Evolutionary conservation across 2,113 vertebrate species (phyloP), one percentile per base, ranked within the genome.

Genomic region (Oostethus manadensis): DNA sequence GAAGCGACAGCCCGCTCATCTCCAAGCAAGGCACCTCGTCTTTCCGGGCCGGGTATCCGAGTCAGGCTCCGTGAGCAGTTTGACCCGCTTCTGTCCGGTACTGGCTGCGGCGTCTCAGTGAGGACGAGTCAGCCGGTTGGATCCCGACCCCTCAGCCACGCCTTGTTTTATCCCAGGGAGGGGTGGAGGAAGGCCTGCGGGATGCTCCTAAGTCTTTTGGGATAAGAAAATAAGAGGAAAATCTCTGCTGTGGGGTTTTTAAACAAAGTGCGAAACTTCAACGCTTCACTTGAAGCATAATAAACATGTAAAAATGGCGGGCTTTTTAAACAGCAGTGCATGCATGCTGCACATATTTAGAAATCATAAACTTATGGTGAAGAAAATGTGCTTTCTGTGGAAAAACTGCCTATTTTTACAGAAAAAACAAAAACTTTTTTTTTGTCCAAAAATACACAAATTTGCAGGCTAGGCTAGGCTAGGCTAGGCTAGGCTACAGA

Each of bases 131-230:
- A 77, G 68, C 51, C 22, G 60, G 51, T 56, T 50, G 62, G 62
- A 77, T 77, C 76, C 70, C 63, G 60, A 56, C 49, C 75, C 58
- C 71, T 43, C 43, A 51, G 57, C 64, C 77, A 83, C 84, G 83
- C 84, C 84, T 81, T 70, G 58, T 70, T 69, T 59, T 23, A 60
- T 61, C 62, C 8, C 50, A 60, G 59, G 48, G 54, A 71, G 66
- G 66, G 69, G 54, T 40, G 68, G 66, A 51, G 71, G 54, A 53
- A 48, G 38, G 56, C 45, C 62, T 63, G 10, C 50, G 62, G 66
- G 69, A 71, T 66, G 69, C 70, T 64, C 50, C 46, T 17, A 51
- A 67, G 38, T 57, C 26, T 46, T 54, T 21, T 43, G 1, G 18
- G 16, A 13, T 46, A 10, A 50, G 57, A 49, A 17, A 1, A 21